These are phyloP conservation scores for Ephestia elutella DNA, from an alignment of 1,140 invertebrate genomes.

Conservation along the genomic window DNA sequence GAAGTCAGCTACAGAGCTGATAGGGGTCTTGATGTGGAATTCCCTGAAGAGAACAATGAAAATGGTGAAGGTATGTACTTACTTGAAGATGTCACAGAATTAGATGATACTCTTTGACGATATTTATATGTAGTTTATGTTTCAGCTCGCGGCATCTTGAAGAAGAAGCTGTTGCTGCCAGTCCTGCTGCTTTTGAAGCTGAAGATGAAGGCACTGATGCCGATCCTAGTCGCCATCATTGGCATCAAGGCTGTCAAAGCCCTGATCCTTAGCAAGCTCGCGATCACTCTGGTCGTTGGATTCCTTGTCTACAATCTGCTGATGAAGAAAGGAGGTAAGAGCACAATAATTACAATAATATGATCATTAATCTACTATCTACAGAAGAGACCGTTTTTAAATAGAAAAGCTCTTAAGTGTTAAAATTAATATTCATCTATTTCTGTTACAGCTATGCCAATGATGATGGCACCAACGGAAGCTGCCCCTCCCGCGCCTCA, in stretches of 20 bases:
- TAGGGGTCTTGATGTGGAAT: slow-evolving; percentile 77
- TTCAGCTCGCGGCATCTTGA: slow-evolving; percentile 78
- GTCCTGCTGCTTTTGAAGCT: slow-evolving; percentile 85
- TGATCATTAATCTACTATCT: too few relatives aligned
- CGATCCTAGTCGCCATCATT: slow-evolving; percentile 84
- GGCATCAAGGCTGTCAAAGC: slow-evolving; percentile 88
- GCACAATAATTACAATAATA: not conserved
- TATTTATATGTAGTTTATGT: slow-evolving; percentile 15
- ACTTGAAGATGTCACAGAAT: not conserved
- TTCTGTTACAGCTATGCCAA: slow-evolving; percentile 78
- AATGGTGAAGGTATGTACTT: slow-evolving; percentile 62
- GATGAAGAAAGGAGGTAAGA: slow-evolving; percentile 79
- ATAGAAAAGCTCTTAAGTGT: slow-evolving; percentile 7
- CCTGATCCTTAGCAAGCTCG: slow-evolving; percentile 86
- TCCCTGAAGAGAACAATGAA: slow-evolving; percentile 73
- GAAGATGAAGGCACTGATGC: slow-evolving; percentile 88
- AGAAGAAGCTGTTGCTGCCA: slow-evolving; percentile 87
- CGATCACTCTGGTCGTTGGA: slow-evolving; percentile 84
- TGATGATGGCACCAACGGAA: slow-evolving; percentile 79
- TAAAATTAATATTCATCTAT: not conserved
- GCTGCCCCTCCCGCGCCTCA: slow-evolving; percentile 61
- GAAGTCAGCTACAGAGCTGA: slow-evolving; percentile 81
- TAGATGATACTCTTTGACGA: not conserved
- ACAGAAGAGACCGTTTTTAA: too few relatives aligned
- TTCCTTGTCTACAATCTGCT: slow-evolving; percentile 85